phyloP scores from a whole-genome alignment of 2,113 vertebrate genomes.

The Rhizomys pruinosus region DNA sequence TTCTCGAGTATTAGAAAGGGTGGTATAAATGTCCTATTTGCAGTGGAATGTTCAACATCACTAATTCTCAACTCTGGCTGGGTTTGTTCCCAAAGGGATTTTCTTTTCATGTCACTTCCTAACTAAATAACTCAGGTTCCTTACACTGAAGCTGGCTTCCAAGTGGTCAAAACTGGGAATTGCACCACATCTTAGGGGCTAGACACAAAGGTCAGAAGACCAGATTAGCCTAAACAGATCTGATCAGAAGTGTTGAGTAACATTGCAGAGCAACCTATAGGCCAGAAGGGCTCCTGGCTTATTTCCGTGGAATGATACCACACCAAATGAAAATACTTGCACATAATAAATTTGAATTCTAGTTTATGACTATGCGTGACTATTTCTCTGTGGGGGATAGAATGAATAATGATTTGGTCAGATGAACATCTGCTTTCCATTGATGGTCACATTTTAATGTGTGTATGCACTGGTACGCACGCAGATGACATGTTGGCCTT shows the following conservation, averaged over 20 bases:
- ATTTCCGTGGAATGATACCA: background rate
- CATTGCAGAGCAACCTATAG: background rate
- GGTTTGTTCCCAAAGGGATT: background rate
- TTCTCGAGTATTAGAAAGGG: background rate
- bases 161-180: background rate
- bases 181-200: background rate
- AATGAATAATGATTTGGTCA: conserved; percentile 35
- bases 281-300: background rate
- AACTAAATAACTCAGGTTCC: background rate
- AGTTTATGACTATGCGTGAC: conserved; percentile 10
- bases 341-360: background rate
- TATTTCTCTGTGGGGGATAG: conserved; percentile 16
- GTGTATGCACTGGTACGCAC: background rate
- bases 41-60: background rate
- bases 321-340: conserved; percentile 19
- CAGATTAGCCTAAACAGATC: background rate
- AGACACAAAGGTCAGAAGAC: background rate
- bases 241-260: background rate
- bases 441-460: background rate
- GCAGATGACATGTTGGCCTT: background rate
- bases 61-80: background rate
- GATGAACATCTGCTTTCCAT: conserved; percentile 54
- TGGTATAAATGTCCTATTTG: background rate
- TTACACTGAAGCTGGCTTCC: background rate
- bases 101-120: background rate